Conservation (phyloP, 2,113 vertebrate species). For the Cyphotilapia sp. region DNA sequence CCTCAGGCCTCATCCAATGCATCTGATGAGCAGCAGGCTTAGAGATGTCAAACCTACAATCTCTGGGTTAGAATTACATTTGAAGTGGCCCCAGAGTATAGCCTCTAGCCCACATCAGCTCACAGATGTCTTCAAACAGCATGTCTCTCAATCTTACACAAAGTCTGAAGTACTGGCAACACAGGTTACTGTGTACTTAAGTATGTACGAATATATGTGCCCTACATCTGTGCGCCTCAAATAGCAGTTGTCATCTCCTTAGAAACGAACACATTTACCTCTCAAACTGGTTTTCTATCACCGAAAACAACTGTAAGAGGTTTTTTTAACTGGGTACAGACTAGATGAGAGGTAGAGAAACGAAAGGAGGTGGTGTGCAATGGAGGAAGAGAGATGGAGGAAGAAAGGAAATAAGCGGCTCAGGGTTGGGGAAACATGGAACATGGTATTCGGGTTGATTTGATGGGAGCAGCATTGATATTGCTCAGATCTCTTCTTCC, state of each 20-base stretch:
- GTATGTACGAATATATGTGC: neutral
- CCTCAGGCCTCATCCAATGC: constrained; percentile 1
- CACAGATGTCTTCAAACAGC: constrained; percentile 41
- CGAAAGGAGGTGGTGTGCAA: constrained; percentile 7
- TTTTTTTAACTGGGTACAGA: neutral
- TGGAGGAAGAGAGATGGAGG: neutral
- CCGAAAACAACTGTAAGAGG: neutral
- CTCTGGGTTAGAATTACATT: constrained; percentile 44
- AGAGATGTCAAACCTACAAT: constrained; percentile 44
- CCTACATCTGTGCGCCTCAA: constrained; percentile 3
- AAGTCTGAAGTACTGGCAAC: constrained; percentile 25
- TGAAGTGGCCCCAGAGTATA: constrained; percentile 42
- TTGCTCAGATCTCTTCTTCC: neutral
- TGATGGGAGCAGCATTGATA: neutral
- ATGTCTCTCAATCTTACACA: constrained; percentile 21
- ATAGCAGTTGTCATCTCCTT: constrained; percentile 47
- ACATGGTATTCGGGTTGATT: constrained; percentile 14
- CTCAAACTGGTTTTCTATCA: neutral
- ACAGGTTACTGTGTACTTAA: neutral
- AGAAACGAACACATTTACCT: constrained; percentile 47
- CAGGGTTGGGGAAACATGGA: neutral
- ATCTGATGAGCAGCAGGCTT: constrained; percentile 36
- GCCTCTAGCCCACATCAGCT: neutral
- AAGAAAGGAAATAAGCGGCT: constrained; percentile 12
- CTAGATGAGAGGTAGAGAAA: constrained; percentile 2